phyloP scores from a whole-genome alignment of 92 coral and sea anemone species.

The Chrysogorgia sp. region DNA sequence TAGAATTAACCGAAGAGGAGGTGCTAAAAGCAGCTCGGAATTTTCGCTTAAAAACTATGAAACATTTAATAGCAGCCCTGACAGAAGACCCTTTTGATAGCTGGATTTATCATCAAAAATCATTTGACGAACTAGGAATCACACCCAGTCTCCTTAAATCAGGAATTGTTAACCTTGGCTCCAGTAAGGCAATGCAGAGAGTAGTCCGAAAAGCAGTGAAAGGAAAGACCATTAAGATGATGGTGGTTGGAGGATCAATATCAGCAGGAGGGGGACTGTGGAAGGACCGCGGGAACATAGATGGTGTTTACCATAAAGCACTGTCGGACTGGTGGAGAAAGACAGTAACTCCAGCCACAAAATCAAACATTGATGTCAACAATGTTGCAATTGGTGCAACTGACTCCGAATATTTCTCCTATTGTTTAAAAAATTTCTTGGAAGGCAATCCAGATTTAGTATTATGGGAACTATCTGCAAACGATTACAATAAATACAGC shows the following conservation, averaged over 20 bases:
- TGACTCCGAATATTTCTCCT: conserved; percentile 95
- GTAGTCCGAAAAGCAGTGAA: conserved; percentile 72
- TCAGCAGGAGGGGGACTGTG: conserved; percentile 98
- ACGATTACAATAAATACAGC: conserved; percentile 80
- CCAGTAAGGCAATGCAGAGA: conserved; percentile 67
- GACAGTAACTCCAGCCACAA: conserved; percentile 72
- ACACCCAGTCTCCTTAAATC: conserved; percentile 78
- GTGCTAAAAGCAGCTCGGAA: conserved; percentile 22
- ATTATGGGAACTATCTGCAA: conserved; percentile 96
- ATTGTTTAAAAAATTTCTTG: conserved; percentile 87
- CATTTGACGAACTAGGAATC: conserved; percentile 79
- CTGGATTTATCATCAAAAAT: conserved; percentile 88
- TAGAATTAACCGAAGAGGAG: neutral
- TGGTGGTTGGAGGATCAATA: conserved; percentile 94
- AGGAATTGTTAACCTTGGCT: conserved; percentile 82
- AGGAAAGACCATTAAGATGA: conserved; percentile 66
- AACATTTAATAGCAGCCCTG: conserved; percentile 66
- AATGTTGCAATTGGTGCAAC: conserved; percentile 93
- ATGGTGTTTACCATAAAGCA: conserved; percentile 88
- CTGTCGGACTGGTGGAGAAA: conserved; percentile 88
- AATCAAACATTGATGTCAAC: conserved; percentile 67
- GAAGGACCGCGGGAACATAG: conserved; percentile 85
- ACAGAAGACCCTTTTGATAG: conserved; percentile 72
- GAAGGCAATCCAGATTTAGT: conserved; percentile 78
- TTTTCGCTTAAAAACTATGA: conserved; percentile 36